Base-by-base conservation (phyloP, 2,113 vertebrate species). In the Eublepharis macularius region DNA sequence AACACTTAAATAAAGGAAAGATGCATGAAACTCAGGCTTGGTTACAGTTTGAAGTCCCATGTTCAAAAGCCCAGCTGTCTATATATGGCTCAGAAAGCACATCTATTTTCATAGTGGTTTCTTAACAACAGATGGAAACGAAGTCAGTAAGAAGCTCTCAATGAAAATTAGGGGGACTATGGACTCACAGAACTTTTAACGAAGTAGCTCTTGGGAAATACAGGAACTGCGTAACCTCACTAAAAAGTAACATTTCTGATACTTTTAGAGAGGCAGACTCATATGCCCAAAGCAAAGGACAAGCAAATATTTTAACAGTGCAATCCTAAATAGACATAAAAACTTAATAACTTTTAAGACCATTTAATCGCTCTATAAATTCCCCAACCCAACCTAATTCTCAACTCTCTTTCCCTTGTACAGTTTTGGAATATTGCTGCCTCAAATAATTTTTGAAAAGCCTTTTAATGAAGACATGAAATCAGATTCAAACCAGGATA, bases 1-100 rank as follows among this genome's bases (percentile, higher is more conserved):
- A 29, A 68, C 34, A 90, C 89, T 86, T 6, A 83, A 80, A 85
- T 36, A 49, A 73, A 43, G 24, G 21, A 74, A 83, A 57, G 72
- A 60, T 43, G 45, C 32, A 74, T 16, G 34, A 26, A 74, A 41
- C n/a, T 45, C 54, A 75, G 49, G 65, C 43, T 47, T 34, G 70
- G 36, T 72, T 43, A 47, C 24, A 9, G n/a, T n/a, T n/a, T n/a
- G n/a, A n/a, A n/a, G n/a, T n/a, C n/a, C 10, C 66, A 77, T 29
- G 76, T 77, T 34, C n/a, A 34, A 74, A 54, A 39, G 45, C 8
- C 29, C 73, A 72, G 32, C 45, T 54, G 74, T 68, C 49, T 68
- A 77, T 26, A 19, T 68, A 76, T 17, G n/a, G 14, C 29, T 68
- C 57, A 11, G 73, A 17, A 57, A 83, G 12, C 54, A 66, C n/a